phyloP scores from a whole-genome alignment of 2,797 vertebrate species.

The Ispidina lecontei region DNA sequence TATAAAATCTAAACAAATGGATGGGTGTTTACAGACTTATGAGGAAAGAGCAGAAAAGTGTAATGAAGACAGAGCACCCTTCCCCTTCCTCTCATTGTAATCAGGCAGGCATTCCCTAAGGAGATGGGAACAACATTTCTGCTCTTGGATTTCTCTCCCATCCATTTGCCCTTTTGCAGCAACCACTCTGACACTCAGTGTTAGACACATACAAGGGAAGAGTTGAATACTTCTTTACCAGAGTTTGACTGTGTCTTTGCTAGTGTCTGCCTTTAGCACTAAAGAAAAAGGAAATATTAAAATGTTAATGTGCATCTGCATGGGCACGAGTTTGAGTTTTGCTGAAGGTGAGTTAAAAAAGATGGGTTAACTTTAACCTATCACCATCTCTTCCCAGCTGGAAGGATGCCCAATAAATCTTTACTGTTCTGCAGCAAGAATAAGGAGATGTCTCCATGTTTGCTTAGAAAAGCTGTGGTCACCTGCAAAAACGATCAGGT shows the following conservation, averaged over 20 bases:
- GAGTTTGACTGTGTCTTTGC: neutral
- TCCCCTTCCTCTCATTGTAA: neutral
- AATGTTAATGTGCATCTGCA: neutral
- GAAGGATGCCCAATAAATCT: neutral
- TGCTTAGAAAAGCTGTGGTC: constrained; percentile 43
- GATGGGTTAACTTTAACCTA: neutral
- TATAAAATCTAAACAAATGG: neutral
- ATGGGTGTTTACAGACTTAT: neutral
- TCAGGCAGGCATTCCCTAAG: neutral
- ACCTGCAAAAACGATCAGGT: constrained; percentile 42
- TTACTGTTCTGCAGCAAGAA: neutral
- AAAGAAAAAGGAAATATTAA: neutral
- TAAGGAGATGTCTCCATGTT: constrained; percentile 16
- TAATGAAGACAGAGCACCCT: neutral
- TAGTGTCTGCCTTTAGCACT: neutral
- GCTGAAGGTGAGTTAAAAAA: neutral
- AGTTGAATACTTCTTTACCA: neutral
- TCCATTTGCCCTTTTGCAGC: neutral
- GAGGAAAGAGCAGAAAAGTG: neutral
- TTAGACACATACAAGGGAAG: neutral
- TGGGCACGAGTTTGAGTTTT: neutral
- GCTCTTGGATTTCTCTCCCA: neutral
- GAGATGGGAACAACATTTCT: neutral
- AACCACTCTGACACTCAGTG: neutral
- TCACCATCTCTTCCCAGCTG: neutral